Evolutionary conservation across 2,888 invertebrate species (phyloP).

Genomic region (Ametastegia equiseti): DNA sequence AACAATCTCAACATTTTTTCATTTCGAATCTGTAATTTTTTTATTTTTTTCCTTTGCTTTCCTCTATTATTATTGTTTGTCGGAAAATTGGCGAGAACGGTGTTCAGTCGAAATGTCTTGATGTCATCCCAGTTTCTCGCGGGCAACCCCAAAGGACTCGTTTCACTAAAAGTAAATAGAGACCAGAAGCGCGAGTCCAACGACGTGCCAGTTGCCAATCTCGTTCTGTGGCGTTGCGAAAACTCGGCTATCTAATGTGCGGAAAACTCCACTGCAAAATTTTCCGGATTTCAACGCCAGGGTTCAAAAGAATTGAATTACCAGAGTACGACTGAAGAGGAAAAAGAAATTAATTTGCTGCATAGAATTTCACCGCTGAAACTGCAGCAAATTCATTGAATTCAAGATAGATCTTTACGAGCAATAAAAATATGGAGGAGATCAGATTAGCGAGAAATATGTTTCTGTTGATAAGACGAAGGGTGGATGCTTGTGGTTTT

Average conservation of each 20-base stretch:
- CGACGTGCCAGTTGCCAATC: conserved; percentile 41
- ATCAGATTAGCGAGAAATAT: conserved; percentile 3
- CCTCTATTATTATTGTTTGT: conserved; percentile 15
- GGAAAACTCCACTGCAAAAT: neutral
- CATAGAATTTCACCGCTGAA: neutral
- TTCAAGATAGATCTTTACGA: neutral
- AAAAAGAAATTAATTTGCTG: neutral
- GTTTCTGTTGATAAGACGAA: conserved; percentile 18
- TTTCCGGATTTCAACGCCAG: neutral
- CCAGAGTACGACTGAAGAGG: neutral
- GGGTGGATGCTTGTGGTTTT: conserved; percentile 5
- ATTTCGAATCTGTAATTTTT: neutral
- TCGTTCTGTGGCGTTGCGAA: conserved; percentile 20
- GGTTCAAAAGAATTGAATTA: neutral
- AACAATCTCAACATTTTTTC: neutral
- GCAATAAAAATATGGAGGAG: neutral
- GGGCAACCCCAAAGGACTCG: conserved; percentile 28
- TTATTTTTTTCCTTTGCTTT: neutral
- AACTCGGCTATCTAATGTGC: conserved; percentile 16
- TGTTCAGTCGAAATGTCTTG: conserved; percentile 24
- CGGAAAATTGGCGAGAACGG: conserved; percentile 4
- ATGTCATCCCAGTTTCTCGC: conserved; percentile 30
- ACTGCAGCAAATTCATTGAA: too few relatives aligned
- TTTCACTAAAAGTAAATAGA: conserved; percentile 41
- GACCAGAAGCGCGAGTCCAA: conserved; percentile 4